phyloP scores from a whole-genome alignment of 2,113 vertebrate species.

The Corynorhinus townsendii region DNA sequence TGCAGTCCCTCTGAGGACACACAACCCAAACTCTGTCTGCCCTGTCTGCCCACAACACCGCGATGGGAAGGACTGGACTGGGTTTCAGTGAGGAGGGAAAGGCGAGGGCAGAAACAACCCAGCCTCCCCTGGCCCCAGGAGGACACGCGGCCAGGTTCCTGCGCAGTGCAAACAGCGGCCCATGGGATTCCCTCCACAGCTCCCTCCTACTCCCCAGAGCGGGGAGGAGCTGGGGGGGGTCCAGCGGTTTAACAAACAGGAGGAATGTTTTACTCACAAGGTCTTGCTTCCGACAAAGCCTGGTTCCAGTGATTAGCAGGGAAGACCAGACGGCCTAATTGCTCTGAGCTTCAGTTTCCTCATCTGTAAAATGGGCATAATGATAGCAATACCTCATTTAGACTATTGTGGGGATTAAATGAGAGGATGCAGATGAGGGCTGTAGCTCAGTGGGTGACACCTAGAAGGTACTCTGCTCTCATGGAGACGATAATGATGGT shows the following conservation, averaged over 20 bases:
- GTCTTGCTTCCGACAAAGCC: background rate
- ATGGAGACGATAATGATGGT: rapidly evolving
- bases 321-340: background rate
- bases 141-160: rapidly evolving
- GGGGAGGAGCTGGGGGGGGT: no score
- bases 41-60: background rate
- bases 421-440: background rate
- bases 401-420: background rate
- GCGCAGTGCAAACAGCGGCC: background rate
- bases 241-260: background rate
- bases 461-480: background rate
- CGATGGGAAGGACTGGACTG: background rate
- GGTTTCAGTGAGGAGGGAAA: background rate
- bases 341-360: background rate
- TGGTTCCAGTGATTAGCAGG: background rate
- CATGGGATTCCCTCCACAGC: background rate
- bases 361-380: background rate
- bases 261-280: background rate
- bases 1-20: background rate
- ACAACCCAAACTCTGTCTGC: background rate
- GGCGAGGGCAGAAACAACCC: background rate
- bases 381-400: background rate
- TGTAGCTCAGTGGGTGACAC: background rate
- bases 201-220: background rate
- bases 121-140: background rate